phyloP scores from a whole-genome alignment of 2,113 vertebrate genomes.

The Toxostoma redivivum region DNA sequence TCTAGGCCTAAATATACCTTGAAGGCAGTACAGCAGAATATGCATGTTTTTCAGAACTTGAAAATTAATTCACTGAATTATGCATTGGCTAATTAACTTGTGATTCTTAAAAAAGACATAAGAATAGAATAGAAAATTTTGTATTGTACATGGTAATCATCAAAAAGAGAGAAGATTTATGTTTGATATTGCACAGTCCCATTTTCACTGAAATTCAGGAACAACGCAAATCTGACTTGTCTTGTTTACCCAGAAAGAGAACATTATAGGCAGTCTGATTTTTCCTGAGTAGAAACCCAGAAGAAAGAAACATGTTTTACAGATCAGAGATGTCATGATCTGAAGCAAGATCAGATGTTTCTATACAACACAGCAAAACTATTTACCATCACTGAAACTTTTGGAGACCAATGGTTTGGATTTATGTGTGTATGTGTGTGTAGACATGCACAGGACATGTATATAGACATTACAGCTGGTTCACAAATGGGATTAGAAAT shows the following conservation, averaged over 20 bases:
- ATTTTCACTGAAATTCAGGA: not conserved
- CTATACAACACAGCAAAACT: not conserved
- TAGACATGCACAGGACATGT: rapidly evolving
- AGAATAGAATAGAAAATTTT: not conserved
- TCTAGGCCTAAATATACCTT: not conserved
- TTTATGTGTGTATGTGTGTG: rapidly evolving
- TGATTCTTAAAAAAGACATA: not conserved
- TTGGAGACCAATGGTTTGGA: not conserved
- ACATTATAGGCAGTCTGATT: not conserved
- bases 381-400: not conserved
- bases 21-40: not conserved
- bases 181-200: not conserved
- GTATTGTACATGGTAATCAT: not conserved
- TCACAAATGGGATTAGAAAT: not conserved
- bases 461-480: not conserved
- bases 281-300: not conserved
- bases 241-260: not conserved
- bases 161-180: not conserved
- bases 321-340: not conserved
- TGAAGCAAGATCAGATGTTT: not conserved
- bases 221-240: not conserved
- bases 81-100: constrained; percentile 45
- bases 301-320: not conserved
- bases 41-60: not conserved
- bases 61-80: constrained; percentile 59